Evolutionary conservation across 2,888 invertebrate genomes (phyloP).

Genomic region (Ceratothoa steindachneri): DNA sequence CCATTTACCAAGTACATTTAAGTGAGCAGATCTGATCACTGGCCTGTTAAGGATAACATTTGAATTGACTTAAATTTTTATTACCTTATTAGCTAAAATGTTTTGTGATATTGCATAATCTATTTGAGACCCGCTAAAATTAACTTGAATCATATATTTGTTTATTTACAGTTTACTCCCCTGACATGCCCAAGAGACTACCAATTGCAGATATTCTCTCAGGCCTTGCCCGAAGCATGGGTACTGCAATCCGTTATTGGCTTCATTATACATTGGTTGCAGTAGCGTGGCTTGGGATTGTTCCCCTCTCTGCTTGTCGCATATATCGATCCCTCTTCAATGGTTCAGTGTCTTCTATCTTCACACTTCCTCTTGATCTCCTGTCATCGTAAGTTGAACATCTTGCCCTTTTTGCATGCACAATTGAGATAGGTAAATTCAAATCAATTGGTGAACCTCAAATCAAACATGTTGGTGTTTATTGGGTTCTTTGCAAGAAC

Average conservation of each 20-base stretch:
- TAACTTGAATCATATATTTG: no score
- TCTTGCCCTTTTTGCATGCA: not conserved
- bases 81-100: no score
- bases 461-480: no score
- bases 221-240: slow-evolving; percentile 81
- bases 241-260: slow-evolving; percentile 92
- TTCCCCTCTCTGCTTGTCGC: slow-evolving; percentile 91
- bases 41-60: no score
- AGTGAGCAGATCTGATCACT: no score
- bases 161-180: slow-evolving; percentile 72
- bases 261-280: slow-evolving; percentile 94
- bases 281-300: slow-evolving; percentile 93
- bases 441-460: no score
- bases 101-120: no score
- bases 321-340: slow-evolving; percentile 91
- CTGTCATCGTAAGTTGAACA: slow-evolving; percentile 69
- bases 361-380: slow-evolving; percentile 85
- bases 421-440: not conserved
- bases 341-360: slow-evolving; percentile 71
- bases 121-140: no score
- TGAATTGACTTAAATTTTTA: no score
- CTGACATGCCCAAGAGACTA: slow-evolving; percentile 97
- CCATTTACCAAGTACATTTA: no score
- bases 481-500: no score
- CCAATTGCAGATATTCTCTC: slow-evolving; percentile 88